Base-by-base conservation (phyloP, 2,113 vertebrate species). In the Dascyllus trimaculatus region DNA sequence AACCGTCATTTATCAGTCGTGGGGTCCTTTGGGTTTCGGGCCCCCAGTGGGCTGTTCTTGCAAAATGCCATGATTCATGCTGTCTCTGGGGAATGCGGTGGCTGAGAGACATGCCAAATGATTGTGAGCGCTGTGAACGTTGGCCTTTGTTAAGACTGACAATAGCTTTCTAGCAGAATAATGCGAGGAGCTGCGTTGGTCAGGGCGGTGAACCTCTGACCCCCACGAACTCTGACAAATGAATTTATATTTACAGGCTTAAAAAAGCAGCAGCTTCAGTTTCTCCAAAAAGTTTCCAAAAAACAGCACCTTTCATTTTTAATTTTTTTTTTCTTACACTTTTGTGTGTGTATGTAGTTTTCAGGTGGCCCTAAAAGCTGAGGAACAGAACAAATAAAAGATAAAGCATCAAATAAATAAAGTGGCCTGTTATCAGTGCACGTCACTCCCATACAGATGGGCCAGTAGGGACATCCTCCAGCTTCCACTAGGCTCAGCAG, bases 81-180 rank as follows among this genome's bases (percentile, higher is more conserved):
- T 62, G 53, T n/a, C 26, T 21, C 10, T 3, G 15, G 15, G 52
- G 71, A 75, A 38, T 51, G 24, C n/a, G 13, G 17, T 3, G 14
- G 5, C 56, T 49, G 38, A 9, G 17, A 18, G 19, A 35, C 19
- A 0, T 58, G 63, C 53, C 58, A 26, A 32, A 57, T 53, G 38
- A 38, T 35, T 46, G 40, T 32, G 54, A 62, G 49, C 24, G 0
- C 45, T 21, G 18, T 4, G 18, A 46, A 49, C 49, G 32, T 71
- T 22, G 29, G 52, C 64, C 24, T 82, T 65, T 63, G 51, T 69
- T 68, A 63, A 1, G 13, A 63, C 53, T 58, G 17, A 58, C 32
- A 64, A 21, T 35, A 21, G 56, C 22, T 61, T 58, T 51, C 24
- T 0, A 6, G 52, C 40, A 71, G 59, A 84, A 75, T 53, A 69